Percentiles rank a stretch among this genome's conserved stretches.
Evolutionary conservation across 2,888 invertebrate genomes (phyloP).

Genomic region (Callyntrura guangdongensis): DNA sequence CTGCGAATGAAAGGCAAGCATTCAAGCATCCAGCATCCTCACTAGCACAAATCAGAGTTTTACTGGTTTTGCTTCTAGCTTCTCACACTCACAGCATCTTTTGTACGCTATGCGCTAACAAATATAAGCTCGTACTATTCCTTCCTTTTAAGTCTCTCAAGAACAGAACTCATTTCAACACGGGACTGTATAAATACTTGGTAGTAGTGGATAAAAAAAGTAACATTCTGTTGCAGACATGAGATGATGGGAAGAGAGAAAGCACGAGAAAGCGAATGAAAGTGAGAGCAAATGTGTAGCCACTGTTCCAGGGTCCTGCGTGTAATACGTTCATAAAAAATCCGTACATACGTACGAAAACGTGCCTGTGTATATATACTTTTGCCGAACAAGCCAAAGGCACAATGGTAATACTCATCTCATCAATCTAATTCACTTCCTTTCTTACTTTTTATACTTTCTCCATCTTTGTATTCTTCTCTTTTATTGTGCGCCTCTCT

Average conservation of each 20-base stretch:
- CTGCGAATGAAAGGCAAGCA: constrained; percentile 43
- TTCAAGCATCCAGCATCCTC: background rate
- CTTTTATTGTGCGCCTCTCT: too few relatives aligned
- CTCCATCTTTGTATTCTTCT: too few relatives aligned
- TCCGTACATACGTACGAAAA: background rate
- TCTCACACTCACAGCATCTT: too few relatives aligned
- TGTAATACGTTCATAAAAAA: too few relatives aligned
- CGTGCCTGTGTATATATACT: background rate
- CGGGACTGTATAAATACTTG: background rate
- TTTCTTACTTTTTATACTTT: constrained; percentile 15
- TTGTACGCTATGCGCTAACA: too few relatives aligned
- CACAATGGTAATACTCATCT: constrained; percentile 28
- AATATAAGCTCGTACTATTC: too few relatives aligned
- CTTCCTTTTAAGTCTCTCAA: background rate
- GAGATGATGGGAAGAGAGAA: background rate
- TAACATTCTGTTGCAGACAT: background rate
- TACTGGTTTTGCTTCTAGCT: background rate
- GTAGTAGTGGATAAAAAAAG: background rate
- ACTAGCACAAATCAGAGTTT: too few relatives aligned
- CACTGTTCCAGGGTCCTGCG: too few relatives aligned
- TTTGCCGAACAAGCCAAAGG: constrained; percentile 19
- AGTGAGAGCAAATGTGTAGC: constrained; percentile 49
- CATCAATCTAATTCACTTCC: constrained; percentile 13
- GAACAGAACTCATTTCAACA: background rate
- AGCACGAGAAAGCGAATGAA: background rate